These are phyloP conservation scores for Sturmia bella DNA, from an alignment of 2,888 invertebrate genomes.

Conservation along the genomic window DNA sequence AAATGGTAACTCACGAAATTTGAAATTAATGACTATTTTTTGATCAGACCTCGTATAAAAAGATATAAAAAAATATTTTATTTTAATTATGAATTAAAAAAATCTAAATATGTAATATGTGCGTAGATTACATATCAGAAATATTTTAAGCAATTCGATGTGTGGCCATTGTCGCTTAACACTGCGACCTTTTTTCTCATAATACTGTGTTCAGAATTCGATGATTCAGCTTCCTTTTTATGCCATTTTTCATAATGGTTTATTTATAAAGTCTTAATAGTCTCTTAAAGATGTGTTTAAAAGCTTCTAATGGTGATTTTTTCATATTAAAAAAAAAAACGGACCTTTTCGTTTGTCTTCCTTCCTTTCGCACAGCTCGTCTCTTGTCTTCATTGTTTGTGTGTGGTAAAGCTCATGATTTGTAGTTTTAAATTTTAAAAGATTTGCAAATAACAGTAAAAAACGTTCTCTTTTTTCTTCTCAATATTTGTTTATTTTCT, in stretches of 20 bases:
- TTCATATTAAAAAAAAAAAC: conserved; percentile 33
- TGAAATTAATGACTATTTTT: too few species aligned
- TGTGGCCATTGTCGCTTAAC: too few species aligned
- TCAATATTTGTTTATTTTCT: not conserved
- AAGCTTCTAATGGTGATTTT: conserved; percentile 65
- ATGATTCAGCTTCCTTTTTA: not conserved
- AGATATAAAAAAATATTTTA: too few species aligned
- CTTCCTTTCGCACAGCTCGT: conserved; percentile 11
- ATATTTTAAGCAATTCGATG: too few species aligned
- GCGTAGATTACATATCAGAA: too few species aligned
- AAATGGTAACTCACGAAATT: too few species aligned
- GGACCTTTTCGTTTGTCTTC: conserved; percentile 46
- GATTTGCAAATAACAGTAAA: conserved; percentile 40
- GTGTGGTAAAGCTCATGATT: conserved; percentile 70
- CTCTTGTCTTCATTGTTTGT: conserved; percentile 50
- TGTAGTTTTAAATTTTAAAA: conserved; percentile 64
- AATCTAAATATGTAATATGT: too few species aligned
- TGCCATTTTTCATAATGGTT: conserved; percentile 61
- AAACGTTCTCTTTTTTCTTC: not conserved
- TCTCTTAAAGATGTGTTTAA: conserved; percentile 72
- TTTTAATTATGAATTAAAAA: too few species aligned
- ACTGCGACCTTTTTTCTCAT: not conserved
- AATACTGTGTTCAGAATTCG: conserved; percentile 5
- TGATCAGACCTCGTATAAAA: too few species aligned
- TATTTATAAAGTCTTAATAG: conserved; percentile 72